A percentile compares a stretch with the other conserved stretches of the same genome.
Evolutionary conservation across 1,140 invertebrate species (phyloP).

Genomic region (Drosophila miranda): DNA sequence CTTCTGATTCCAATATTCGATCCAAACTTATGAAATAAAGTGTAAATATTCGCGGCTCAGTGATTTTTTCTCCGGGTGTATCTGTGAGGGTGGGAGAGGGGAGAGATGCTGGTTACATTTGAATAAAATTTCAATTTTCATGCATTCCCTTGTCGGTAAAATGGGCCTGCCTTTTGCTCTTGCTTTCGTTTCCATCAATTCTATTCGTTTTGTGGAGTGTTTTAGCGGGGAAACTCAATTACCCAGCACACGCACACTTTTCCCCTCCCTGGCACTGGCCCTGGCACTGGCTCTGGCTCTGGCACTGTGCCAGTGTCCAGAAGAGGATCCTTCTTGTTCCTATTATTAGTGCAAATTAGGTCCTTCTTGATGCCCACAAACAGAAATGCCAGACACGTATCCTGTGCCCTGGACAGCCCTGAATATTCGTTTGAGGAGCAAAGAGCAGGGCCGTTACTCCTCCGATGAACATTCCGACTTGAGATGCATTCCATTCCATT

Average conservation of each 20-base stretch:
- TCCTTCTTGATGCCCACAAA: not conserved
- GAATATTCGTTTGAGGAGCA: not conserved
- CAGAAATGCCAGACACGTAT: constrained; percentile 54
- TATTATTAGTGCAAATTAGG: constrained; percentile 64
- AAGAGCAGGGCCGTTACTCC: not conserved
- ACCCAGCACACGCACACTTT: constrained; percentile 27
- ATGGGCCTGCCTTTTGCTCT: too few relatives aligned
- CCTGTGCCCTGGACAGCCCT: constrained; percentile 9
- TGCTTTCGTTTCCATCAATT: constrained; percentile 5
- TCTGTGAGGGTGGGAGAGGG: not conserved
- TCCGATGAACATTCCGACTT: constrained; percentile 11
- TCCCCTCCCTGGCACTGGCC: not conserved
- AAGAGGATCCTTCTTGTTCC: constrained; percentile 26
- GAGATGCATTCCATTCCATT: not conserved
- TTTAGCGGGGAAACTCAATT: constrained; percentile 60
- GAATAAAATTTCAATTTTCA: constrained; percentile 77
- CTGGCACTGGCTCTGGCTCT: not conserved
- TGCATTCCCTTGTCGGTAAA: constrained; percentile 44
- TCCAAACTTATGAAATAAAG: too few relatives aligned
- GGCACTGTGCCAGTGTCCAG: not conserved
- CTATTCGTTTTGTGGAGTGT: constrained; percentile 24
- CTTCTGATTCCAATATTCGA: too few relatives aligned
- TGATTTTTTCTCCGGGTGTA: too few relatives aligned
- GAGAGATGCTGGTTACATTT: constrained; percentile 31
- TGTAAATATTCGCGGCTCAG: too few relatives aligned